Conservation (phyloP, 2,113 vertebrate genomes). For the Poicephalus meyeri region DNA sequence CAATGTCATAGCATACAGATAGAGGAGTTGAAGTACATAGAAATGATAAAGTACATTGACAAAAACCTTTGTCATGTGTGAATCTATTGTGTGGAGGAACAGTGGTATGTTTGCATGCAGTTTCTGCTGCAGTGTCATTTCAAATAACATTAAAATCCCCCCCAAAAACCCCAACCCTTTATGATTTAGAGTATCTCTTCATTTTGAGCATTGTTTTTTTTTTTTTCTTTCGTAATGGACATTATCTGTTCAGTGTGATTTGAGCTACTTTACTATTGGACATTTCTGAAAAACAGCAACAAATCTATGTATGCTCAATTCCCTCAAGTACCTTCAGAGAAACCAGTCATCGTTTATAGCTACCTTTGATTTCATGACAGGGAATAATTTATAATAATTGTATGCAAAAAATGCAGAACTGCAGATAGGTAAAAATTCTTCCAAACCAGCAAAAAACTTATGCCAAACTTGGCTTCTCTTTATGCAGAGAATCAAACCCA, state of each 20-base stretch:
- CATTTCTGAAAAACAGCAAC: background rate
- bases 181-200: background rate
- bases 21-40: rapidly evolving
- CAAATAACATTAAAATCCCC: background rate
- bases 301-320: background rate
- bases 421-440: background rate
- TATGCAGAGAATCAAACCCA: background rate
- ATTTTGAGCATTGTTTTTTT: rapidly evolving
- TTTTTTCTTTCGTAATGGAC: background rate
- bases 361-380: background rate
- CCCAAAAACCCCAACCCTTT: rapidly evolving
- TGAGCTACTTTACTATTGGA: background rate
- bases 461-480: background rate
- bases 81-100: background rate
- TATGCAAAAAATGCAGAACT: background rate
- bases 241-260: background rate
- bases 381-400: background rate
- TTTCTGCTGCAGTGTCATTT: background rate
- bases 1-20: background rate
- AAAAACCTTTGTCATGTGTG: rapidly evolving
- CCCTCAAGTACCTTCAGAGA: background rate
- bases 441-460: background rate
- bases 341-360: background rate
- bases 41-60: background rate
- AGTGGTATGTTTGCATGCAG: background rate